Evolutionary conservation across 2,888 invertebrate species (phyloP).

Genomic region (Cosmia pyralina): DNA sequence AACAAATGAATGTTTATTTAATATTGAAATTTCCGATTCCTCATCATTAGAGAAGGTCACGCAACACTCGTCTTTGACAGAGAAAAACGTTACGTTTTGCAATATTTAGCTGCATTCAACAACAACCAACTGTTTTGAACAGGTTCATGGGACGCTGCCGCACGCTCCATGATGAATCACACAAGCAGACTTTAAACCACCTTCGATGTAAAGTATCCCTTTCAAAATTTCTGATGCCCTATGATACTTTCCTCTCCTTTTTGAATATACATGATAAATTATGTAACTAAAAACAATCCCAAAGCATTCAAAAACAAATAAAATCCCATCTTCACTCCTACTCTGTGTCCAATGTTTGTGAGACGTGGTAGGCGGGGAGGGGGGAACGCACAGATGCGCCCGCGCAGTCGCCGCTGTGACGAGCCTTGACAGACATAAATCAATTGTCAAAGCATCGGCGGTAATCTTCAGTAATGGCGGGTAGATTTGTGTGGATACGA

Average conservation of each 20-base stretch:
- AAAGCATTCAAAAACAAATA: conserved; percentile 37
- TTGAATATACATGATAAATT: neutral
- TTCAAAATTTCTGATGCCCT: neutral
- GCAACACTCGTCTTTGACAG: neutral
- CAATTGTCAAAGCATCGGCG: conserved; percentile 87
- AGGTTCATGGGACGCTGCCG: no score
- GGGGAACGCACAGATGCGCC: conserved; percentile 80
- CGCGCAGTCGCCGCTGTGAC: conserved; percentile 87
- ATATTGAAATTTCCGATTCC: neutral
- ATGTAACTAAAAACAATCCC: conserved; percentile 17
- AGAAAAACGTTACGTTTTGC: neutral
- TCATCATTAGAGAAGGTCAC: neutral
- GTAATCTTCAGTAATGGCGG: conserved; percentile 86
- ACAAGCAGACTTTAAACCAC: neutral
- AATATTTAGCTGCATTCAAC: neutral
- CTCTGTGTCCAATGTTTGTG: conserved; percentile 77
- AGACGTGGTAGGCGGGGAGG: conserved; percentile 54
- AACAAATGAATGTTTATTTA: neutral
- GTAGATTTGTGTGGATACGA: conserved; percentile 76
- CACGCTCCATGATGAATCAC: no score
- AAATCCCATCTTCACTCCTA: conserved; percentile 54
- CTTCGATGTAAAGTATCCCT: neutral
- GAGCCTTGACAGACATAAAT: conserved; percentile 90
- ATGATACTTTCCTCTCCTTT: neutral
- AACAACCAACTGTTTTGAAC: neutral